Conservation (phyloP, 2,113 vertebrate species). For the Pluvialis apricaria region DNA sequence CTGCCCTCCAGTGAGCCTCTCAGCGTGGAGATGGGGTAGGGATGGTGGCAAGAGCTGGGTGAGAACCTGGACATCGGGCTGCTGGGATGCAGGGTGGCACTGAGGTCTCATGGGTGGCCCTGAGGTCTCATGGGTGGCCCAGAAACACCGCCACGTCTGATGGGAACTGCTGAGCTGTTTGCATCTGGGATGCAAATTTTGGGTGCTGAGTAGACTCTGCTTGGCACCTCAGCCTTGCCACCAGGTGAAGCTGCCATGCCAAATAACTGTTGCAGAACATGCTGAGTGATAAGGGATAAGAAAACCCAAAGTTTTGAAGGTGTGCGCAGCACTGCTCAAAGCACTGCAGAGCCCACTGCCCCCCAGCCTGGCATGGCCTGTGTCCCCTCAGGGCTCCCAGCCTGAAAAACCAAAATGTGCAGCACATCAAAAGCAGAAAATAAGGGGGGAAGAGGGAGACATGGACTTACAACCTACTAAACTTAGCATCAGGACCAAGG, state of each 20-base stretch:
- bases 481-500: background rate
- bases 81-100: background rate
- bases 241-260: background rate
- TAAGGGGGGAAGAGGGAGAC: background rate
- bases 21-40: too few species aligned
- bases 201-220: background rate
- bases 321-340: background rate
- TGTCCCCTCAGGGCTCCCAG: background rate
- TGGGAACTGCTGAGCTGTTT: background rate
- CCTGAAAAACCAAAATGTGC: background rate
- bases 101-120: background rate
- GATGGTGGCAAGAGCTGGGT: background rate
- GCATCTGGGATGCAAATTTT: background rate
- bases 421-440: background rate
- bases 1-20: accelerated
- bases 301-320: background rate
- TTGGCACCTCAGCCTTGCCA: background rate
- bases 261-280: background rate
- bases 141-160: background rate
- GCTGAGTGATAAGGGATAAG: too few species aligned
- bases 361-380: background rate
- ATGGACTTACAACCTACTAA: background rate
- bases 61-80: background rate
- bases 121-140: background rate
- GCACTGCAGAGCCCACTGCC: background rate